Percentiles rank a stretch among this genome's conserved stretches.
Conservation (phyloP, 2,888 invertebrate species). For the Lochmaea capreae region DNA sequence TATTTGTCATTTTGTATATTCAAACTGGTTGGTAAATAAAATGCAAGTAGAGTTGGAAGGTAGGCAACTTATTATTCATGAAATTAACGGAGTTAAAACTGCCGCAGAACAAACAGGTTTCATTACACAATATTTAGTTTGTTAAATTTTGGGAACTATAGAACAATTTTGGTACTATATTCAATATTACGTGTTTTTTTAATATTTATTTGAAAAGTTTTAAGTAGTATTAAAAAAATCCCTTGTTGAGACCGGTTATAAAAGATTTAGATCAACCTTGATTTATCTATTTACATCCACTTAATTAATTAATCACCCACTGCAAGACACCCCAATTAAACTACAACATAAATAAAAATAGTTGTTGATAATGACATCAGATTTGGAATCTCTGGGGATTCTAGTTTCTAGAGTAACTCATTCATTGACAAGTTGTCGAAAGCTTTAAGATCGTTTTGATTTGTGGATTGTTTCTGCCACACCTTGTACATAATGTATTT, state of each 20-base stretch:
- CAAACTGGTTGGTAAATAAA: too few species aligned
- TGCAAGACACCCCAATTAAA: not conserved
- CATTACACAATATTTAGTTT: too few species aligned
- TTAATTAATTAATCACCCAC: not conserved
- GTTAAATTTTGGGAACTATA: not conserved
- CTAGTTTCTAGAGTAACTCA: too few species aligned
- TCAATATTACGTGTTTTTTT: not conserved
- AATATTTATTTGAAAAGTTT: not conserved
- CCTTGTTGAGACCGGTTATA: not conserved
- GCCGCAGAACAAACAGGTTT: not conserved
- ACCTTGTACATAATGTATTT: not conserved
- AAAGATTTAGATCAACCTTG: constrained; percentile 1
- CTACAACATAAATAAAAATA: too few species aligned
- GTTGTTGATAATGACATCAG: too few species aligned
- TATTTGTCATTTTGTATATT: not conserved
- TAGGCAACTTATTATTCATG: constrained; percentile 2
- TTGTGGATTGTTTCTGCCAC: not conserved
- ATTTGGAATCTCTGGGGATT: too few species aligned
- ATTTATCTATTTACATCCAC: constrained; percentile 1
- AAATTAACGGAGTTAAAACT: not conserved
- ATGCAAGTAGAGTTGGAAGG: not conserved
- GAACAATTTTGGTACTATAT: too few species aligned
- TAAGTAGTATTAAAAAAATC: not conserved
- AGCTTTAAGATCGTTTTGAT: too few species aligned
- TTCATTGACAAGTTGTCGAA: too few species aligned